Base-by-base conservation (phyloP, 2,888 invertebrate species). In the Lysandra coridon region DNA sequence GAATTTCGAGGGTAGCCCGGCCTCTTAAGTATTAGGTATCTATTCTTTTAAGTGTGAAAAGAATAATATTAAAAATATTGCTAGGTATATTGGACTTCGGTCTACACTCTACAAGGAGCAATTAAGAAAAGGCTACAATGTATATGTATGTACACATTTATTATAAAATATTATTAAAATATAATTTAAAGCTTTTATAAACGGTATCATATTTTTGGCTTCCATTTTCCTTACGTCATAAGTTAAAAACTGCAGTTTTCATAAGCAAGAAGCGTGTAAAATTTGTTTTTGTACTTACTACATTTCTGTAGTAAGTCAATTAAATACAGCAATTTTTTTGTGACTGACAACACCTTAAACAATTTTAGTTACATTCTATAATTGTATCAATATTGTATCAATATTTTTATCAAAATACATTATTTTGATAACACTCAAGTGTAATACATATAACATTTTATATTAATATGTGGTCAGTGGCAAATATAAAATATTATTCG, bases 111-210 rank as follows among this genome's bases (percentile, higher is more conserved):
- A 6, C n/a, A n/a, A 60, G 60, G 5, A 23, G 5, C 6, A 44
- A n/a, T 40, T 17, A 74, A 40, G n/a, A 49, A 23, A 75, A 74
- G 7, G 23, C 14, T 10, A n/a, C 23, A 75, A 10, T 4, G 23
- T 23, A 75, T 23, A 23, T 23, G 23, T 23, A 49, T 75, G 23
- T 75, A 75, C 74, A 49, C 44, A 75, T 75, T 75, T 75, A 75
- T 75, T 75, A 23, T 44, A 75, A 75, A 75, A 74, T 23, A 23
- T 74, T 49, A 74, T 74, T 74, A 23, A 74, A 74, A 49, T 75
- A 75, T 73, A 37, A 44, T 75, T 75, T 75, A 75, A 75, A 75
- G 74, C 49, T 23, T 44, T 75, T 23, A 44, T n/a, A 14, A 5
- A 62, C 60, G 7, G 17, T 62, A 62, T 57, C 17, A 30, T 17